Evolutionary conservation across 2,113 vertebrate genomes (phyloP), one percentile per base, ranked within the genome.

Genomic region (Henicopernis longicauda): DNA sequence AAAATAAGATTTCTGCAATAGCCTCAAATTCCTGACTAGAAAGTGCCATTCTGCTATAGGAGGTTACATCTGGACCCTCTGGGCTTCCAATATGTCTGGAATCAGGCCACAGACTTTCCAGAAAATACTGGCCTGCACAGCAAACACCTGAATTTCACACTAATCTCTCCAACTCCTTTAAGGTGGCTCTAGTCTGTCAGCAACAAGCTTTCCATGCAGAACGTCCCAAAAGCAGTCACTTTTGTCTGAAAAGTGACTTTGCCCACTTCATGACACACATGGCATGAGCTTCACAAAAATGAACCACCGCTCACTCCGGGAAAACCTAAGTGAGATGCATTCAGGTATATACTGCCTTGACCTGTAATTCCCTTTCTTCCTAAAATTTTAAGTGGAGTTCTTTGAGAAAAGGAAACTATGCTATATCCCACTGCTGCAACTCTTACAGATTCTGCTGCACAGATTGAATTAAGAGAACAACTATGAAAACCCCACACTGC

Each of bases 251-350:
- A 72, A 18, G 7, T 44, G 47, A 62, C 23, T 67, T 77, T 52
- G 47, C 29, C 32, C 14, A 54, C 31, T 52, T 74, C 27, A 50
- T 7, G 11, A 72, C 27, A 47, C 9, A 2, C 10, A 45, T 0
- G 0, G 44, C 20, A 82, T 0, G 0, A 79, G 15, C 15, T 59
- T 54, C 74, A 29, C 45, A 66, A 18, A 49, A 82, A 59, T 9
- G 12, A 84, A 42, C 10, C 8, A 50, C 15, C 2, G 1, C 36
- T 85, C 61, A 19, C 7, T 38, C 27, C 36, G 47, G 49, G 69
- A 70, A 89, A 86, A 72, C 3, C 0, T 5, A 42, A 57, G 10
- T 36, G 29, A 32, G 13, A 29, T 6, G 21, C 52, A 91, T 47
- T 34, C 69, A 61, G 11, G 22, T 34, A 50, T 8, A 26, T 26